Base-by-base conservation (phyloP, 2,888 invertebrate genomes). In the Orthosia incerta region DNA sequence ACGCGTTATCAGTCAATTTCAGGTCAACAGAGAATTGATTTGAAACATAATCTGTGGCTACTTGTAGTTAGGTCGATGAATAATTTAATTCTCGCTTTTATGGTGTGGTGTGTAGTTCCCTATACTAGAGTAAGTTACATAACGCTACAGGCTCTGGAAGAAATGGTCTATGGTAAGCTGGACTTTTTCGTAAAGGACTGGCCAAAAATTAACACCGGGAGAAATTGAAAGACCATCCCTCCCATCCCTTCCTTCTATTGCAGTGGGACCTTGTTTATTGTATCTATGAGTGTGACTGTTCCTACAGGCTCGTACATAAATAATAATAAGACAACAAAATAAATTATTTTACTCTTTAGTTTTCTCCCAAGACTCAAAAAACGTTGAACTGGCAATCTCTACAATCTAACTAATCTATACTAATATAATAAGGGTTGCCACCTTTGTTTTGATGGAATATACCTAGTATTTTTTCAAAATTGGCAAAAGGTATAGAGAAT, bases 1-100 rank as follows among this genome's bases (percentile, higher is more conserved):
- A 60, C 3, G 26, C 31, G 57, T 50, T 69, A 74, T 79, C 69
- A 62, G 57, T 57, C 4, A 60, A 71, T 71, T 71, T 76, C 15
- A 12, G 20, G 53, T 65, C 39, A 20, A 56, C 16, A 46, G 16
- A 59, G 20, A 57, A 45, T 45, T 71, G 63, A 31, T 71, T 62
- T 51, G 13, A 48, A 7, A 23, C 18, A 31, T 51, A 15, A 39
- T 53, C 15, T 46, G 15, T 11, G 15, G 45, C 12, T 59, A 20
- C 20, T 15, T n/a, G 13, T 59, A 31, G 39, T 39, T 39, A 39
- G 15, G 4, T 46, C n/a, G 11, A 16, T 45, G n/a, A 71, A 50
- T 39, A n/a, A 53, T 16, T 4, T 23, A 23, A 45, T 45, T 15
- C 13, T 18, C 5, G 13, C 4, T 48, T 48, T n/a, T 26, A 23